These are phyloP conservation scores for Chromobotia macracanthus DNA, from an alignment of 2,797 vertebrate genomes.

Conservation along the genomic window DNA sequence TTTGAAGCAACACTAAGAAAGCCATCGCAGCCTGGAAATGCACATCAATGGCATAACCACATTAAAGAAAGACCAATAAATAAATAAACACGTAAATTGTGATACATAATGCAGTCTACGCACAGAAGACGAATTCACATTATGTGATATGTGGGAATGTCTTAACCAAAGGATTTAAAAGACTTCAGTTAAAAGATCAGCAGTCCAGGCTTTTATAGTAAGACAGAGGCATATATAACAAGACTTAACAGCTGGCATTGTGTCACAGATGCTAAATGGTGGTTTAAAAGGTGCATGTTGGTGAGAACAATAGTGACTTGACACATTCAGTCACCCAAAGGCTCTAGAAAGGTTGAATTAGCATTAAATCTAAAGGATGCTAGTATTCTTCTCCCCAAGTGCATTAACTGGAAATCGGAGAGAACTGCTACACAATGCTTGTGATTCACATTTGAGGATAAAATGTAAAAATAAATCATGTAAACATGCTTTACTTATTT, in stretches of 20 bases:
- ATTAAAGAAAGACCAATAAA: neutral
- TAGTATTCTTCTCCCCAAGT: constrained; percentile 7
- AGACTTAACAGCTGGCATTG: constrained; percentile 36
- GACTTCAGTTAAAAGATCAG: constrained; percentile 14
- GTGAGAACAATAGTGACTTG: constrained; percentile 36
- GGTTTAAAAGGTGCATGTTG: constrained; percentile 37
- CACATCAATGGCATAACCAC: neutral
- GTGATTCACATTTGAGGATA: neutral
- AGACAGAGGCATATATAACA: neutral
- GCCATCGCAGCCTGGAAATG: neutral
- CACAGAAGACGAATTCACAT: neutral
- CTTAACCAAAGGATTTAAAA: neutral
- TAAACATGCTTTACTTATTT: constrained; percentile 15
- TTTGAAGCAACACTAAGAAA: neutral
- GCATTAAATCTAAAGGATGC: constrained; percentile 34
- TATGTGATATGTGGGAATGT: neutral
- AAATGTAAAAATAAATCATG: constrained; percentile 4
- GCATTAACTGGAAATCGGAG: constrained; percentile 11
- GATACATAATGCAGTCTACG: neutral
- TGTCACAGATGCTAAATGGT: constrained; percentile 23
- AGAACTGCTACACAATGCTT: neutral
- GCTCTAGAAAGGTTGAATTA: constrained; percentile 49
- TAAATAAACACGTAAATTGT: neutral
- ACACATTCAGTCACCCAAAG: constrained; percentile 35
- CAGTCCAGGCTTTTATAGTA: constrained; percentile 32